Evolutionary conservation across 1,140 invertebrate species (phyloP).

Genomic region (Metaphire vulgaris): DNA sequence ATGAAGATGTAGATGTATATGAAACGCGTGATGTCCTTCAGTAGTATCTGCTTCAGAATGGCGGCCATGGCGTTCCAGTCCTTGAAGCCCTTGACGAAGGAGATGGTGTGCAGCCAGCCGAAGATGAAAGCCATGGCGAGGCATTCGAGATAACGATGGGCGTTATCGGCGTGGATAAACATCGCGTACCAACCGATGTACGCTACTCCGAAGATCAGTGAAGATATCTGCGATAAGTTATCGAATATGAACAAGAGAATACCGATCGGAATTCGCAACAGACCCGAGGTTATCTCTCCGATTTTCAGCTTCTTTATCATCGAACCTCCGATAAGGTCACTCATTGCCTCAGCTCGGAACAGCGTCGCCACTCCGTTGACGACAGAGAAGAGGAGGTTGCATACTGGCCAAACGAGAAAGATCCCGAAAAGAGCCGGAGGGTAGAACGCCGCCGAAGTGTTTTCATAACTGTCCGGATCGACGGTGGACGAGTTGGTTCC

Average conservation of each 20-base stretch:
- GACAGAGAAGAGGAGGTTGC: not conserved
- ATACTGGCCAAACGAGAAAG: constrained; percentile 14
- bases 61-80: constrained; percentile 27
- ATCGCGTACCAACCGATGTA: constrained; percentile 22
- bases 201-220: constrained; percentile 13
- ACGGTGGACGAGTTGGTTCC: not conserved
- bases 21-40: constrained; percentile 31
- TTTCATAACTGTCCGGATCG: not conserved
- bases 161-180: not conserved
- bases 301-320: constrained; percentile 4
- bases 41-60: constrained; percentile 31
- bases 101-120: constrained; percentile 31
- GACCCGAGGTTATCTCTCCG: constrained; percentile 10
- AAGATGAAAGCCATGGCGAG: constrained; percentile 24
- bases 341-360: not conserved
- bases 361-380: not conserved
- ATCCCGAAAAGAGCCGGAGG: not conserved
- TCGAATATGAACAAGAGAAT: constrained; percentile 17
- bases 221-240: constrained; percentile 20
- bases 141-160: constrained; percentile 20
- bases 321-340: not conserved
- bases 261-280: constrained; percentile 11
- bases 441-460: not conserved
- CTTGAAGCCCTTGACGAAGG: constrained; percentile 31
- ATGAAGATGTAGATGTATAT: constrained; percentile 30